Base-by-base conservation (phyloP, 2,797 vertebrate genomes). In the Epinephelus coioides region DNA sequence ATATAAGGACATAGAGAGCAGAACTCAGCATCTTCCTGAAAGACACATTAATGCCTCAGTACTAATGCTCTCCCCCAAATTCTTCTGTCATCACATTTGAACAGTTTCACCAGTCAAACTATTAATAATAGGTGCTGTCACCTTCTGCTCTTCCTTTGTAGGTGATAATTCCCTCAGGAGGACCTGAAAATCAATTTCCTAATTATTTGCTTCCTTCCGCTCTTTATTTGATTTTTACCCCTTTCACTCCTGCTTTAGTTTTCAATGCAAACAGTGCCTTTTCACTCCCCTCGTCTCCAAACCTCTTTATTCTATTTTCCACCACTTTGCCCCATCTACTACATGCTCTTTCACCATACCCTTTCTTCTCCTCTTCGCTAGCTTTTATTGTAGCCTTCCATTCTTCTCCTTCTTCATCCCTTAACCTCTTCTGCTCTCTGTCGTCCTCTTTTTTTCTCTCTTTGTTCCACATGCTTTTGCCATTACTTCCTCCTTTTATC, bases 401-500 rank as follows among this genome's bases (percentile, higher is more conserved):
- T 79, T 82, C 67, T 71, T 68, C 47, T 54, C 49, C 43, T 47
- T 81, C 44, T 70, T 57, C 25, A 56, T 81, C 18, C 67, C 18
- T 61, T 81, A 62, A 84, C 82, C 84, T 82, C 78, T 21, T 21
- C 19, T 49, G 40, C 66, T 66, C 62, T 60, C 49, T 56, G 19
- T 55, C 30, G 3, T 59, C 19, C 54, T 44, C 66, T 25, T 51
- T 57, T 57, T 59, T 8, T 34, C 40, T 69, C 49, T 68, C 64
- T 80, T 79, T 85, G 72, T 83, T 64, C 65, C 69, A 34, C 55
- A 44, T 23, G 19, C 40, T 62, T 67, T 84, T 69, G 38, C 71
- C 47, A 68, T 83, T 69, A 83, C 78, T 62, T 62, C 13, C 40
- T 79, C 54, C 73, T 40, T 84, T 81, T 79, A 78, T 82, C 67